phyloP scores from a whole-genome alignment of 2,888 invertebrate species.

The Drosophila kokeensis region DNA sequence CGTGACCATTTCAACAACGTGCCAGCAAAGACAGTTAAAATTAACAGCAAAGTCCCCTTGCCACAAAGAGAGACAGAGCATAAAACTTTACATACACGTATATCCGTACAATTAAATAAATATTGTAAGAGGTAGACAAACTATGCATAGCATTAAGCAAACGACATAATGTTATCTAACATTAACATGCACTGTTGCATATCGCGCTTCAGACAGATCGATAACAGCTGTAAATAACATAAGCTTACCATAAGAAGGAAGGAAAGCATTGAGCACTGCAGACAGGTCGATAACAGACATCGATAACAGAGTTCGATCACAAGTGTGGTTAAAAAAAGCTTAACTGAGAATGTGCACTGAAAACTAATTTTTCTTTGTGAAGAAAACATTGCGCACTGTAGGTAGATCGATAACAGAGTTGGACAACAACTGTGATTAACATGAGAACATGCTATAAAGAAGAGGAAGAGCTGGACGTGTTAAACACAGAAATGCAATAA shows the following conservation, averaged over 20 bases:
- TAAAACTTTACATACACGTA: conserved; percentile 11
- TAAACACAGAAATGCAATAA: background rate
- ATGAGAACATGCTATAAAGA: background rate
- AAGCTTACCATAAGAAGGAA: background rate
- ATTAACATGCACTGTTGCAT: background rate
- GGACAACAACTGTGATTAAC: background rate
- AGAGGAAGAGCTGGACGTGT: background rate
- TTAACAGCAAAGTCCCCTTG: conserved; percentile 8
- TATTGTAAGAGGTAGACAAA: background rate
- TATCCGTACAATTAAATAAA: background rate
- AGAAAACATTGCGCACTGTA: background rate
- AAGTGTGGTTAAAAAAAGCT: background rate
- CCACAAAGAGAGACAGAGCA: conserved; percentile 13
- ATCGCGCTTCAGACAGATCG: background rate
- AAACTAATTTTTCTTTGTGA: no score
- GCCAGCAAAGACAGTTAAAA: conserved; percentile 31
- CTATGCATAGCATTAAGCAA: background rate
- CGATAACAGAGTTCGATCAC: background rate
- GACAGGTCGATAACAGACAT: background rate
- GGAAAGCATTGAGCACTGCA: background rate
- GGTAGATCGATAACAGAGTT: background rate
- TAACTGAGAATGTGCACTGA: background rate
- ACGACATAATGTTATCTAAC: background rate
- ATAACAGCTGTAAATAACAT: background rate
- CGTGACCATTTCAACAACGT: conserved; percentile 57